Conservation (phyloP, 2,113 vertebrate species). For the Sialia sialis region DNA sequence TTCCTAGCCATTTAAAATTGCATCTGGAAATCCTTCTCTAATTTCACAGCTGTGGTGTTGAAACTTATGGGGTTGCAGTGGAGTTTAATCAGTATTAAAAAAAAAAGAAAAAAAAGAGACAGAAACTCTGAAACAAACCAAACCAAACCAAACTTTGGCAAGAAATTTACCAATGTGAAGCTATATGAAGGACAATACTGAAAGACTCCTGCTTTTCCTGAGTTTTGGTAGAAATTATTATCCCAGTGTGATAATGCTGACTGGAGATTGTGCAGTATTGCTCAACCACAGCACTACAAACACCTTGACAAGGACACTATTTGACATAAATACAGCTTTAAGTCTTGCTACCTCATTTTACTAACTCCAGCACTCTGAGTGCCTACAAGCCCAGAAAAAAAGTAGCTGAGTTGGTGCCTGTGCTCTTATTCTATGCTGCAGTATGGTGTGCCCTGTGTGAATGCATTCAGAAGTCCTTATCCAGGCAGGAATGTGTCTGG, state of each 20-base stretch:
- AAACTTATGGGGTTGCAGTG: slow-evolving; percentile 9
- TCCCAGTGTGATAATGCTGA: background rate
- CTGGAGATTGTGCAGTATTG: background rate
- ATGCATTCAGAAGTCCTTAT: background rate
- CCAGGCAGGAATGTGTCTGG: background rate
- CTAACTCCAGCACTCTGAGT: background rate
- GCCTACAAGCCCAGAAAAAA: background rate
- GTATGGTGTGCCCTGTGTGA: background rate
- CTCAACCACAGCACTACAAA: background rate
- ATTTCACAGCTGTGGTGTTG: slow-evolving; percentile 47
- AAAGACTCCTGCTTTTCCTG: background rate
- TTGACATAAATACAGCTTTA: background rate
- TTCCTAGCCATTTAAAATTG: slow-evolving; percentile 58
- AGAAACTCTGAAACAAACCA: background rate
- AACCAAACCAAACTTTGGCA: background rate
- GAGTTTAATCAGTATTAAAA: background rate
- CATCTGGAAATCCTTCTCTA: slow-evolving; percentile 58
- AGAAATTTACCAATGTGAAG: background rate
- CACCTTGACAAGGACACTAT: background rate
- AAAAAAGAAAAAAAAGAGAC: background rate
- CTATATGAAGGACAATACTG: background rate
- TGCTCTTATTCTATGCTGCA: background rate
- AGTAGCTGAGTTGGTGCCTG: fast-evolving
- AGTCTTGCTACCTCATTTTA: background rate
- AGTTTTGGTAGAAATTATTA: background rate